A percentile compares a stretch with the other conserved stretches of the same genome.
Evolutionary conservation across 1,140 invertebrate genomes (phyloP).

Genomic region (Drosophila repletoides): DNA sequence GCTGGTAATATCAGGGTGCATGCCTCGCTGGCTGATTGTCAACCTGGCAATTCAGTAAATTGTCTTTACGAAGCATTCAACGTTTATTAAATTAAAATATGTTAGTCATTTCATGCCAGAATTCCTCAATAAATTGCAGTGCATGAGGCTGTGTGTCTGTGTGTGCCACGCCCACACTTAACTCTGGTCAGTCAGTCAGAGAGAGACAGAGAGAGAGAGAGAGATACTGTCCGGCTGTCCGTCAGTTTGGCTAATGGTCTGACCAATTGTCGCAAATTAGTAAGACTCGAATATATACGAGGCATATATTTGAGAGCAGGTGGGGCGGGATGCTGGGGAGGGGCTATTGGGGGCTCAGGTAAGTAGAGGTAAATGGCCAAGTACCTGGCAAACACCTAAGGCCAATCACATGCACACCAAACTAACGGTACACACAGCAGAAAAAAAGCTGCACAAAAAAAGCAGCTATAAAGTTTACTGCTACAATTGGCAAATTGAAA

Average conservation of each 20-base stretch:
- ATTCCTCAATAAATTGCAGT: conserved; percentile 61
- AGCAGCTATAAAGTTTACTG: conserved; percentile 77
- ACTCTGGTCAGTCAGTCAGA: conserved; percentile 7
- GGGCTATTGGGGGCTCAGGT: not conserved
- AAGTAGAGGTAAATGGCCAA: conserved; percentile 38
- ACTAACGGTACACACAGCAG: conserved; percentile 55
- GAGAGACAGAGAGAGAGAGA: too few species aligned
- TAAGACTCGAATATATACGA: conserved; percentile 19
- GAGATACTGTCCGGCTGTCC: not conserved
- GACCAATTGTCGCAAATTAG: conserved; percentile 77
- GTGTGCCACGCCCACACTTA: conserved; percentile 56
- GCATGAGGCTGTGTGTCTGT: conserved; percentile 17
- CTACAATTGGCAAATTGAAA: conserved; percentile 81
- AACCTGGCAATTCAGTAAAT: conserved; percentile 16
- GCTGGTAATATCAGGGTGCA: conserved; percentile 33
- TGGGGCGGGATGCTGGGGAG: conserved; percentile 27
- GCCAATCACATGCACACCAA: conserved; percentile 68
- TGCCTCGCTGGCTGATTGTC: conserved; percentile 35
- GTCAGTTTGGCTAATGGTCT: conserved; percentile 53
- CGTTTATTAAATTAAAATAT: conserved; percentile 27
- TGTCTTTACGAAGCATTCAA: not conserved
- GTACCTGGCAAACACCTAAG: conserved; percentile 67
- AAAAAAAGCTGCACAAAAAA: conserved; percentile 19
- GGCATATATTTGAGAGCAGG: not conserved
- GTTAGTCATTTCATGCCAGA: conserved; percentile 59